Evolutionary conservation across 2,888 invertebrate genomes (phyloP).

Genomic region (Liposcelis brunnea): DNA sequence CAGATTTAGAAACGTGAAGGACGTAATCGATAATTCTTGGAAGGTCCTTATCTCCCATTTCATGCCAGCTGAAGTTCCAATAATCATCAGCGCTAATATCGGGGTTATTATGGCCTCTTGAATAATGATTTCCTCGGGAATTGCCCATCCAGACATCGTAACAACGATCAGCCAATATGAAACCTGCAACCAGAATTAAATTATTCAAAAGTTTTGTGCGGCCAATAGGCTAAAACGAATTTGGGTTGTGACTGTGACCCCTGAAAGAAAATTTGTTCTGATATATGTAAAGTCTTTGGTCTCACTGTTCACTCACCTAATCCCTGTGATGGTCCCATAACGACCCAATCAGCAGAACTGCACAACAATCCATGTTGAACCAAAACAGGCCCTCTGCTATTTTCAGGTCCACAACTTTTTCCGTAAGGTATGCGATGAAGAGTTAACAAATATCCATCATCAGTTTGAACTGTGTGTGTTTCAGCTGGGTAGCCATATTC

Average conservation of each 20-base stretch:
- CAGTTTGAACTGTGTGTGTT: slow-evolving; percentile 42
- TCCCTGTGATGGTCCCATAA: slow-evolving; percentile 19
- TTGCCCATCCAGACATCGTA: slow-evolving; percentile 73
- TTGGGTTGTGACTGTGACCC: no score
- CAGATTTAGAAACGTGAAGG: slow-evolving; percentile 35
- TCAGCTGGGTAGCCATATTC: slow-evolving; percentile 48
- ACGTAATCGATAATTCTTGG: slow-evolving; percentile 66
- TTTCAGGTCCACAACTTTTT: slow-evolving; percentile 5
- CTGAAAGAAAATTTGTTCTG: no score
- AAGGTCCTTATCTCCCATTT: slow-evolving; percentile 61
- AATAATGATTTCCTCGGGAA: slow-evolving; percentile 53
- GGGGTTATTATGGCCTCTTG: slow-evolving; percentile 34
- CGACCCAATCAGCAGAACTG: slow-evolving; percentile 20
- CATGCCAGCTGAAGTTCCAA: slow-evolving; percentile 66
- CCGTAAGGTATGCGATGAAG: slow-evolving; percentile 46
- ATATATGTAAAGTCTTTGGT: no score
- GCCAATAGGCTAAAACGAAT: no score
- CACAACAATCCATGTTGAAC: slow-evolving; percentile 20
- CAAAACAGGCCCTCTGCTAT: slow-evolving; percentile 16
- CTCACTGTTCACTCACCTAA: slow-evolving; percentile 16
- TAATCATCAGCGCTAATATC: slow-evolving; percentile 31
- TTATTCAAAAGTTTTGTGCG: no score
- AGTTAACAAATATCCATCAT: slow-evolving; percentile 62
- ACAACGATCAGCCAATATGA: slow-evolving; percentile 43
- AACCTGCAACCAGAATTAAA: slow-evolving; percentile 21